These are phyloP conservation scores for Sylvia atricapilla DNA, from an alignment of 2,113 vertebrate genomes.

Conservation along the genomic window DNA sequence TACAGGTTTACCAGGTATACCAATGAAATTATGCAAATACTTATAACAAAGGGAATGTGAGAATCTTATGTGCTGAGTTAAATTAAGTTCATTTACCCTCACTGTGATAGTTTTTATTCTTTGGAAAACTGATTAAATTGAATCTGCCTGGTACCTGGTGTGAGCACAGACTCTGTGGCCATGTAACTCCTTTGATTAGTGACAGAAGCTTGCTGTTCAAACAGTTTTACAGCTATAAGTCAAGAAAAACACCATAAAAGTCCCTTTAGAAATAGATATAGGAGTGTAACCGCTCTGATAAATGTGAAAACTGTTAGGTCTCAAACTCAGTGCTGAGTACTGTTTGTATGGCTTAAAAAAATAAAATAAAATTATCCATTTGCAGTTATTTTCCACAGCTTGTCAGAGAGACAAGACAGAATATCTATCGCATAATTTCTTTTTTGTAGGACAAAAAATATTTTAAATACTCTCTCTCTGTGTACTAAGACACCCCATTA, in stretches of 20 bases:
- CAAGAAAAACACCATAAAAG: not conserved
- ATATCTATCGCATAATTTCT: not conserved
- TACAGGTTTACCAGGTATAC: not conserved
- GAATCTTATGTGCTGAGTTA: not conserved
- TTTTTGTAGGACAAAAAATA: not conserved
- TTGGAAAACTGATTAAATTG: not conserved
- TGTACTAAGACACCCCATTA: not conserved
- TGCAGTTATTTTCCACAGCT: not conserved
- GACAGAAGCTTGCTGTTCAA: not conserved
- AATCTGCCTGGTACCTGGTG: not conserved
- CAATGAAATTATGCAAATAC: not conserved
- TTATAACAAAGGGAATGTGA: not conserved
- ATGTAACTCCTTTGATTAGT: not conserved
- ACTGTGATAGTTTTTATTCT: not conserved
- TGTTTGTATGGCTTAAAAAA: not conserved
- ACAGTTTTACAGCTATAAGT: not conserved
- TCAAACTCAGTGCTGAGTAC: not conserved
- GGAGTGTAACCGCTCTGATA: not conserved
- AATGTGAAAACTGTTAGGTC: not conserved
- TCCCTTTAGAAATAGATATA: not conserved
- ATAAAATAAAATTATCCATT: not conserved
- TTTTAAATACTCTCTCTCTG: not conserved
- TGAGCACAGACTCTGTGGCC: not conserved
- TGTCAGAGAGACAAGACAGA: not conserved
- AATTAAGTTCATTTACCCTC: not conserved